Evolutionary conservation across 2,797 vertebrate species (phyloP), one percentile per base, ranked within the genome.

Genomic region (Sylvilagus floridanus): DNA sequence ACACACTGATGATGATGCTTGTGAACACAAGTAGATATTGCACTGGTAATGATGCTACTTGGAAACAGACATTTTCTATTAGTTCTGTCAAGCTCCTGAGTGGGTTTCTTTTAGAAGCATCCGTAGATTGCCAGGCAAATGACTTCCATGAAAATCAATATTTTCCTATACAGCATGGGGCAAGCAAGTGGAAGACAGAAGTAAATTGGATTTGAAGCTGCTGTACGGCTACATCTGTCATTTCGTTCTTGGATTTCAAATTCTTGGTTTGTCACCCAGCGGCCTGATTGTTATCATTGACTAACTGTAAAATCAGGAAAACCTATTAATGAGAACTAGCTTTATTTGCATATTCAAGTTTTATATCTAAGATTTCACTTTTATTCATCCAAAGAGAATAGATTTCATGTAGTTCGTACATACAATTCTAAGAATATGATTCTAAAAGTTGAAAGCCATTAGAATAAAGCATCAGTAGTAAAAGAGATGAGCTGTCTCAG

Each of bases 61-160:
- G 60, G 37, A 94, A 95, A 93, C 76, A 52, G 60, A 77, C n/a
- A 63, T 76, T 94, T 95, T 69, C 72, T 75, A 26, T 71, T 35
- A 57, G 47, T 78, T 90, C 50, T 88, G 35, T 78, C 62, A 88
- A 85, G 42, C 10, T 88, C n/a, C 37, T 2, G 2, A 85, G n/a
- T 88, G 16, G 47, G 54, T 52, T 90, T 84, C 24, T 52, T 3
- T 89, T 69, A 89, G 42, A 21, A 84, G 10, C 50, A 57, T 83
- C 75, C 65, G 66, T 22, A 91, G 52, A 76, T 11, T 72, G 6
- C 52, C 72, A 88, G 42, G 28, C 87, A 88, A 83, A 79, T 12
- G 32, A 65, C 16, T 84, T 81, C 30, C 79, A 28, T 57, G 37
- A 63, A 75, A 86, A 93, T 30, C 32, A 47, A 50, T n/a, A 92